Evolutionary conservation across 1,140 invertebrate genomes (phyloP).

Genomic region (Calliopsis andreniformis): DNA sequence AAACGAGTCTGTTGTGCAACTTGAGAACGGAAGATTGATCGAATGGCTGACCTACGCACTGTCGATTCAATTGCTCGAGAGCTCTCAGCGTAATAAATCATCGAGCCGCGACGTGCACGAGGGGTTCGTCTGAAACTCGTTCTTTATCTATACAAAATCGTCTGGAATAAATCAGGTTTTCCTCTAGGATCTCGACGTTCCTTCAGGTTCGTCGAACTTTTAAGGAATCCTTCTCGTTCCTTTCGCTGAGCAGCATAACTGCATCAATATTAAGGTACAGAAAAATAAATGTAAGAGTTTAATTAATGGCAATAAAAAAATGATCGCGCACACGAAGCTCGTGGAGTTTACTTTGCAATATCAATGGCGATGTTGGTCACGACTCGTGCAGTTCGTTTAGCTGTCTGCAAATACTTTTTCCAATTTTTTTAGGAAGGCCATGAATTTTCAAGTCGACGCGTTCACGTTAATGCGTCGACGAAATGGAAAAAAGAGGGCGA

Average conservation of each 20-base stretch:
- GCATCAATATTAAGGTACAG: no score
- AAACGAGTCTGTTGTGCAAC: background rate
- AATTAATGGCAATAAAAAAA: no score
- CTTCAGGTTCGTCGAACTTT: background rate
- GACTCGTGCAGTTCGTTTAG: background rate
- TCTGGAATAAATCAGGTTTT: background rate
- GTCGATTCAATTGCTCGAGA: conserved; percentile 36
- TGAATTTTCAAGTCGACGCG: conserved; percentile 45
- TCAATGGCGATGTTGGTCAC: background rate
- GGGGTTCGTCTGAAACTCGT: background rate
- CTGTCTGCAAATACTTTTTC: conserved; percentile 12
- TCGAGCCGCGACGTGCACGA: background rate
- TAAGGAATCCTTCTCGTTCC: no score
- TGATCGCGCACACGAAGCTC: no score
- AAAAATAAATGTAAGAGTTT: no score
- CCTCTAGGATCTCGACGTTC: background rate
- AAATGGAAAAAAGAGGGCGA: conserved; percentile 22
- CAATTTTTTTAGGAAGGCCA: conserved; percentile 34
- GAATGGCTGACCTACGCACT: conserved; percentile 38
- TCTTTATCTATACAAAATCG: conserved; percentile 23
- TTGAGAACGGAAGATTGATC: conserved; percentile 34
- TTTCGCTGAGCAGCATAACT: no score
- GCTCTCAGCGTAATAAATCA: conserved; percentile 28
- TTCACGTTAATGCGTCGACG: conserved; percentile 25
- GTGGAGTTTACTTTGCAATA: no score